Percentiles rank a stretch among this genome's conserved stretches.
Conservation (phyloP, 2,113 vertebrate species). For the Zosterops japonicus region DNA sequence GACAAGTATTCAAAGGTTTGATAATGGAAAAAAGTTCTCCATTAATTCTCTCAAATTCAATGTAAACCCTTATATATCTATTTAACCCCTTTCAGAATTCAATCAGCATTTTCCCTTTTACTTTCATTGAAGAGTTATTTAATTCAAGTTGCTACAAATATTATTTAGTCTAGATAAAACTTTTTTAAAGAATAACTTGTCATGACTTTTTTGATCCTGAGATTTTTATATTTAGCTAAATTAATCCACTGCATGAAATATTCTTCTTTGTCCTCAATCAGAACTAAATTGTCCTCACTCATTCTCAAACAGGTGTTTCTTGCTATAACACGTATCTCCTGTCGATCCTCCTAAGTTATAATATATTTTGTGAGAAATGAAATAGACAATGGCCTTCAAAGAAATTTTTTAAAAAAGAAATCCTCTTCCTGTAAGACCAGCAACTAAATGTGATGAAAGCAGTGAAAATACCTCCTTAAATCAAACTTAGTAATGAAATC, state of each 20-base stretch:
- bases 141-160: neutral
- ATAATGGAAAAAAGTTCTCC: neutral
- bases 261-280: neutral
- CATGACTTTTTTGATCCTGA: neutral
- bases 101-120: neutral
- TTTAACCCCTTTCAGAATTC: neutral
- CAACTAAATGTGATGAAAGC: neutral
- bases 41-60: neutral
- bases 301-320: neutral
- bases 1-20: neutral
- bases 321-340: neutral
- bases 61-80: neutral
- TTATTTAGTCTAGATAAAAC: neutral
- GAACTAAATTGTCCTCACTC: neutral
- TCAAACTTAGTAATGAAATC: neutral
- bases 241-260: neutral
- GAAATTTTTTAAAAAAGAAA: neutral
- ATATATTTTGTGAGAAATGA: neutral
- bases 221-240: neutral
- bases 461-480: neutral
- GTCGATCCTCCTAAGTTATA: neutral
- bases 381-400: neutral
- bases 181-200: neutral
- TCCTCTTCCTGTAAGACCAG: neutral
- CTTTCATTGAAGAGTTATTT: neutral